Percentiles rank a stretch among this genome's conserved stretches.
Conservation (phyloP, 2,113 vertebrate species). For the Tragelaphus strepsiceros region DNA sequence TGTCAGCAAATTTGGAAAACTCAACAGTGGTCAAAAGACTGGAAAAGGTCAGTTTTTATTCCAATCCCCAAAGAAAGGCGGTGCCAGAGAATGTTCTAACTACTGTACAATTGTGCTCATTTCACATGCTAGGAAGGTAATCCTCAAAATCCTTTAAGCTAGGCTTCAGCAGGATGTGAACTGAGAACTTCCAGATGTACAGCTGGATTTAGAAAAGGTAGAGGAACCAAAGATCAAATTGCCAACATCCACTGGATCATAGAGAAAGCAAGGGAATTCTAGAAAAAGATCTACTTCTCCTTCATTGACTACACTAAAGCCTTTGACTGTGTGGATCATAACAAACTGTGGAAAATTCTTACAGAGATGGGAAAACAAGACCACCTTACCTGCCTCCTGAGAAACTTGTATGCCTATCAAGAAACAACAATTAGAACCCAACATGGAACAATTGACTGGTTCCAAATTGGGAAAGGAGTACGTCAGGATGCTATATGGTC, state of each 20-base stretch:
- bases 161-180: neutral
- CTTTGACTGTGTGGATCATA: neutral
- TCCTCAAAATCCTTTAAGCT: neutral
- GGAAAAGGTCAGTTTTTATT: neutral
- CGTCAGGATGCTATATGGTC: neutral
- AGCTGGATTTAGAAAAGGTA: neutral
- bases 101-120: neutral
- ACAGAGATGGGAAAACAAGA: neutral
- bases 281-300: neutral
- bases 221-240: neutral
- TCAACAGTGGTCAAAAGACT: neutral
- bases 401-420: neutral
- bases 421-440: neutral
- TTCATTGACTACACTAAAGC: neutral
- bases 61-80: neutral
- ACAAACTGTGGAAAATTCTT: neutral
- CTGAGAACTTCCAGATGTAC: neutral
- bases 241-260: neutral
- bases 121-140: neutral
- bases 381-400: neutral
- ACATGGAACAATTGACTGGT: neutral
- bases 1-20: neutral
- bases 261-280: neutral
- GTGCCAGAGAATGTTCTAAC: neutral
- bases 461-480: neutral